Percentiles rank a stretch among this genome's conserved stretches.
phyloP scores from a whole-genome alignment of 1,140 invertebrate genomes.

The Physella acuta region DNA sequence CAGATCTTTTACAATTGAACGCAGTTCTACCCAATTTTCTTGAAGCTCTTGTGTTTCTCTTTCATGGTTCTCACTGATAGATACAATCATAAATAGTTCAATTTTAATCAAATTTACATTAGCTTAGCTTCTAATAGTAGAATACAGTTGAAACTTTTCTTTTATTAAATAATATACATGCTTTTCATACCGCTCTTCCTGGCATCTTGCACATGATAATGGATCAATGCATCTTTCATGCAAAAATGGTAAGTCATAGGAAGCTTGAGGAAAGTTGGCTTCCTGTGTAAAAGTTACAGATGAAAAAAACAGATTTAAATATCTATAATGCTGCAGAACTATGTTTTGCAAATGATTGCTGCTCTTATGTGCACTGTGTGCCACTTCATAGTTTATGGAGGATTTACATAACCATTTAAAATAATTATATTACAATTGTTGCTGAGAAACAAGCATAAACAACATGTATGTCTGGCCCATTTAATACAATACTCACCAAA shows the following conservation, averaged over 20 bases:
- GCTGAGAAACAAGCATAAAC: too few relatives aligned
- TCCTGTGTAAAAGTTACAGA: slow-evolving; percentile 1
- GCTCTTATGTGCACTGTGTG: too few relatives aligned
- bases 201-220: slow-evolving; percentile 8
- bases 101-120: not conserved
- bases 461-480: not conserved
- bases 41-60: slow-evolving; percentile 63
- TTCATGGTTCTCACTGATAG: slow-evolving; percentile 47
- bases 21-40: slow-evolving; percentile 64
- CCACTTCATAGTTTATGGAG: too few relatives aligned
- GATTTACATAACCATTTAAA: too few relatives aligned
- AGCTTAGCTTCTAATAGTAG: not conserved
- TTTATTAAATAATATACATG: too few relatives aligned
- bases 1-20: slow-evolving; percentile 57
- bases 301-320: not conserved
- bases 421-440: too few relatives aligned
- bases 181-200: slow-evolving; percentile 16
- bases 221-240: slow-evolving; percentile 5
- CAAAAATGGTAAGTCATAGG: slow-evolving; percentile 18
- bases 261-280: slow-evolving; percentile 10
- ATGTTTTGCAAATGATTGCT: too few relatives aligned
- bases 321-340: too few relatives aligned
- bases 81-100: not conserved
- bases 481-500: slow-evolving; percentile 9
- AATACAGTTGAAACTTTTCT: not conserved